A percentile compares a stretch with the other conserved stretches of the same genome.
These are phyloP conservation scores for Cynocephalus volans DNA, from an alignment of 2,113 vertebrate species.

Conservation along the genomic window DNA sequence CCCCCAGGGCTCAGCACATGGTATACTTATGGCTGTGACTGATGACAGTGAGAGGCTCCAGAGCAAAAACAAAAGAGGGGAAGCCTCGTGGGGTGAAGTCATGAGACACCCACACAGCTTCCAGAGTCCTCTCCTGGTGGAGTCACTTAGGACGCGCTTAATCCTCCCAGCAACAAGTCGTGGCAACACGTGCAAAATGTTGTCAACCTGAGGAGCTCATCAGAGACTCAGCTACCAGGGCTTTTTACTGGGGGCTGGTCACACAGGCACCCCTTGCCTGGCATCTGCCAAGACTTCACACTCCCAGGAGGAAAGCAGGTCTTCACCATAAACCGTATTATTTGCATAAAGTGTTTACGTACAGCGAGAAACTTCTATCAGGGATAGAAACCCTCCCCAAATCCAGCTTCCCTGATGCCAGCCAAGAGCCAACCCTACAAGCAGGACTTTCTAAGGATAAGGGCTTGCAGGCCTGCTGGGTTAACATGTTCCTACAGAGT, in stretches of 20 bases:
- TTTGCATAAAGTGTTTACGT: background rate
- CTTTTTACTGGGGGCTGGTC: background rate
- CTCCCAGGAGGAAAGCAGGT: background rate
- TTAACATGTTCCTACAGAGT: background rate
- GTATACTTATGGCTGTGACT: fast-evolving
- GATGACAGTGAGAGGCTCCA: background rate
- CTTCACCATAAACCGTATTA: background rate
- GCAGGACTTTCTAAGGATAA: background rate
- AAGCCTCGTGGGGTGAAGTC: too few relatives aligned
- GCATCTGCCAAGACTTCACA: background rate
- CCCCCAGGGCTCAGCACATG: background rate
- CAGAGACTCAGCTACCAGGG: background rate
- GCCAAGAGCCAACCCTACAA: background rate
- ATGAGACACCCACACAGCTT: background rate
- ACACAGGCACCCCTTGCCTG: background rate
- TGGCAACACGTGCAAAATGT: background rate
- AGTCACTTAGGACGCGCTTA: background rate
- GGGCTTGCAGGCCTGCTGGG: background rate
- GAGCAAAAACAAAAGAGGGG: too few relatives aligned
- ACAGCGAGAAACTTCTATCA: background rate
- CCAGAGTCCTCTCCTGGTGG: background rate
- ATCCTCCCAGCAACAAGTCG: background rate
- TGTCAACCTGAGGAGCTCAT: background rate
- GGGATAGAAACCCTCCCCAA: background rate
- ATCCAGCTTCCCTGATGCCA: background rate